A percentile compares a stretch with the other conserved stretches of the same genome.
Evolutionary conservation across 2,888 invertebrate genomes (phyloP).

Genomic region (Caprella mutica): DNA sequence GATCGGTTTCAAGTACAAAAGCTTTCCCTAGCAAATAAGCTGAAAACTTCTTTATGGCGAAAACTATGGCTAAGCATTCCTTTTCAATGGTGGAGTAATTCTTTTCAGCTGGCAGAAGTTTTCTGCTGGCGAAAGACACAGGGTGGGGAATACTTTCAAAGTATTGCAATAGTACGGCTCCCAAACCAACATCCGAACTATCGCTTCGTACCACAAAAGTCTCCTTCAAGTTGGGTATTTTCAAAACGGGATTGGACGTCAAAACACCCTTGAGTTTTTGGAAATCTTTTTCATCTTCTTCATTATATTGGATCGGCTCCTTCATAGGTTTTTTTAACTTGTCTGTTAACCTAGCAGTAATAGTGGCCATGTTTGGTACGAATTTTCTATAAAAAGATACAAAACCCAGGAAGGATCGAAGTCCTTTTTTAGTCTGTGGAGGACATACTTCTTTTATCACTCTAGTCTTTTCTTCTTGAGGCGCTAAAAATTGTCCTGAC

Average conservation of each 20-base stretch:
- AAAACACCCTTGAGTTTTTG: neutral
- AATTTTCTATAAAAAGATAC: neutral
- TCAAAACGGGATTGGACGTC: neutral
- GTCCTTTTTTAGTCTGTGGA: neutral
- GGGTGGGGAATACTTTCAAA: neutral
- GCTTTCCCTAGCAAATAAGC: slow-evolving; percentile 2
- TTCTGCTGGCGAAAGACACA: slow-evolving; percentile 7
- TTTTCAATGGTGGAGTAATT: neutral
- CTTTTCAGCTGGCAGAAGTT: neutral
- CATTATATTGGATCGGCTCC: neutral
- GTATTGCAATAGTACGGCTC: slow-evolving; percentile 4
- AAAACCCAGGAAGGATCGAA: too few relatives aligned
- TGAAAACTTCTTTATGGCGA: neutral
- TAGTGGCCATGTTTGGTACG: neutral
- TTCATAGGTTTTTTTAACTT: too few relatives aligned
- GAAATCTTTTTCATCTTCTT: neutral
- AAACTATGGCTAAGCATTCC: slow-evolving; percentile 6
- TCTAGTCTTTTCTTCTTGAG: neutral
- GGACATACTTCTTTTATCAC: neutral
- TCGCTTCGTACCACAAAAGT: slow-evolving; percentile 1
- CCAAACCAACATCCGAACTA: slow-evolving; percentile 2
- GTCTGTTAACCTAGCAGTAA: neutral
- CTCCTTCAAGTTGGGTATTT: neutral
- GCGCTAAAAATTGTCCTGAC: neutral
- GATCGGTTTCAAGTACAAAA: slow-evolving; percentile 7